Percentiles rank a stretch among this genome's conserved stretches.
These are phyloP conservation scores for Catharus bicknelli DNA, from an alignment of 2,113 vertebrate genomes.

Conservation along the genomic window DNA sequence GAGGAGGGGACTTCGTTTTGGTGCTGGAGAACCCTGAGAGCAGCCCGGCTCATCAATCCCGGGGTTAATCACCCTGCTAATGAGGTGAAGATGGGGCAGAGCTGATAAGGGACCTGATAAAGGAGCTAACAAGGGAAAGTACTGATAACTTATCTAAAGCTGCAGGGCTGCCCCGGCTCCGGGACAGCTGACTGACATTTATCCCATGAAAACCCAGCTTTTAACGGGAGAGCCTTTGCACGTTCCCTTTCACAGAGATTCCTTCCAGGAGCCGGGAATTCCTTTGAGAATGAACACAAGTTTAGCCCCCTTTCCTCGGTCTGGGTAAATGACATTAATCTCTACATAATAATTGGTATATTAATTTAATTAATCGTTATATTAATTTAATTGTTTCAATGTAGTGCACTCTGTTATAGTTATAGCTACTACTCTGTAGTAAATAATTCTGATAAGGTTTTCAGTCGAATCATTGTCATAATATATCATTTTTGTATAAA, in stretches of 20 bases:
- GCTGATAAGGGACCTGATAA: neutral
- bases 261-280: neutral
- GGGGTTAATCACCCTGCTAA: neutral
- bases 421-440: neutral
- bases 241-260: accelerated
- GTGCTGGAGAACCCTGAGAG: neutral
- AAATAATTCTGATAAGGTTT: neutral
- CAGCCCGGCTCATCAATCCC: neutral
- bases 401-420: neutral
- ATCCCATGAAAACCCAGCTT: neutral
- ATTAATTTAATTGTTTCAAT: neutral
- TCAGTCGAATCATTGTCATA: neutral
- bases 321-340: neutral
- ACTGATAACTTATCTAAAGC: neutral
- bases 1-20: accelerated
- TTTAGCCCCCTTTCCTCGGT: neutral
- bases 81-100: neutral
- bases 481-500: neutral
- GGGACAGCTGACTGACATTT: accelerated
- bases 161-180: neutral
- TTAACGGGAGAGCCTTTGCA: accelerated
- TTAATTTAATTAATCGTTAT: neutral
- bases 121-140: neutral
- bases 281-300: neutral
- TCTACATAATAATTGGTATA: neutral